Base-by-base conservation (phyloP, 2,888 invertebrate genomes). In the Fragum sueziense region DNA sequence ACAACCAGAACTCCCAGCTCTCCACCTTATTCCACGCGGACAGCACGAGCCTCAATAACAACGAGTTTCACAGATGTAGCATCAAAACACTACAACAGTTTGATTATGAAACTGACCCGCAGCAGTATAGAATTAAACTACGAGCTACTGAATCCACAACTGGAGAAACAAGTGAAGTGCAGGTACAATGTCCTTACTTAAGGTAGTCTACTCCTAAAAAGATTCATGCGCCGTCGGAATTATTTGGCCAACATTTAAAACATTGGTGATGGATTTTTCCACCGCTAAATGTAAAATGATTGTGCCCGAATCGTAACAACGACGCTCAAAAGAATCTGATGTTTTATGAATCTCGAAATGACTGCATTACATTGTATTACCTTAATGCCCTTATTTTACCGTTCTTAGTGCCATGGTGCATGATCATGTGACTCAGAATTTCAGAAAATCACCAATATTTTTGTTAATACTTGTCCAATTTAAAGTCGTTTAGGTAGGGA, bases 41-140 rank as follows among this genome's bases (percentile, higher is more conserved):
- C n/a, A 20, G 47, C 0, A 11, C 14, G 2, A 31, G 31, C 2
- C 41, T 17, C 14, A 52, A 70, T 2, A 70, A 25, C n/a, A 69
- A 52, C 11, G 57, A 54, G 25, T 34, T 76, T 20, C 70, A 76
- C 25, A 57, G 68, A 9, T 76, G 80, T 17, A 67, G 74, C n/a
- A 47, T 84, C 14, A 29, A 22, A 22, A 79, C 73, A 6, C 29
- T 11, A 6, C 31, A 27, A 34, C 31, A 70, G 2, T 74, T 80
- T 70, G 84, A 84, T 57, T 84, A 84, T 61, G 84, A 84, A 27
- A 71, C 17, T 20, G 68, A 70, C 4, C 73, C 73, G 2, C n/a
- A 73, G n/a, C 22, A 41, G 20, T 84, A 65, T 34, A 68, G 22
- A 22, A 51, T 79, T 3, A 76, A 14, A 11, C 54, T 84, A 33